Percentiles rank a stretch among this genome's conserved stretches.
These are phyloP conservation scores for Poeciliopsis paucimaculata DNA, from an alignment of 2,797 vertebrate species.

Conservation along the genomic window DNA sequence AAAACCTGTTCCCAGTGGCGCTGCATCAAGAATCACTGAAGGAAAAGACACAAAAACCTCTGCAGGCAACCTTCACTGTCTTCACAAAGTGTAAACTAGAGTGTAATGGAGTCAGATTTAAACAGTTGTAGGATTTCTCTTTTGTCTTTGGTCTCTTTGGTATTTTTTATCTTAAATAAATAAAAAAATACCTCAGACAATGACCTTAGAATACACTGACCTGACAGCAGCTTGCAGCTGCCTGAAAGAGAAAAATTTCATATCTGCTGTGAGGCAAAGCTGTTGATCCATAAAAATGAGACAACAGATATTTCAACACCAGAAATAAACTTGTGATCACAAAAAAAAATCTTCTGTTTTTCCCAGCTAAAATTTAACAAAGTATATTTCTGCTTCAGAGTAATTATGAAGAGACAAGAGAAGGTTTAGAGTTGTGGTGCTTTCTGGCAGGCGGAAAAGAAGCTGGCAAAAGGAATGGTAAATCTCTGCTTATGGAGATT, in stretches of 20 bases:
- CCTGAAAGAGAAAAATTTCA: constrained; percentile 26
- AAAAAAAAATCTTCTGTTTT: constrained; percentile 35
- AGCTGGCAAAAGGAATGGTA: neutral
- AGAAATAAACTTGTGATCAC: constrained; percentile 58
- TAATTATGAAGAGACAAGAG: constrained; percentile 6
- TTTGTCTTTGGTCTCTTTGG: too few relatives aligned
- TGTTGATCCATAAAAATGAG: constrained; percentile 61
- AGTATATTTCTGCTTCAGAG: constrained; percentile 12
- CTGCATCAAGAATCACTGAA: too few relatives aligned
- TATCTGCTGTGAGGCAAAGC: constrained; percentile 43
- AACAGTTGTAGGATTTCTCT: too few relatives aligned
- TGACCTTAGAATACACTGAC: constrained; percentile 48
- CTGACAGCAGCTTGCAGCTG: constrained; percentile 47
- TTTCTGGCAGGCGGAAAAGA: constrained; percentile 16
- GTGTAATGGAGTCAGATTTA: too few relatives aligned
- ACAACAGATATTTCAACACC: constrained; percentile 3
- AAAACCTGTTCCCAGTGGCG: too few relatives aligned
- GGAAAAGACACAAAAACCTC: too few relatives aligned
- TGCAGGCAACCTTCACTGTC: too few relatives aligned
- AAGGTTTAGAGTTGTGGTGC: neutral
- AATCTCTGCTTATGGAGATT: constrained; percentile 7
- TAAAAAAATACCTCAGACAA: constrained; percentile 43
- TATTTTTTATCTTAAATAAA: too few relatives aligned
- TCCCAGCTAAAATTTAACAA: constrained; percentile 34
- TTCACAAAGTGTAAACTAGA: too few relatives aligned